Percentiles rank a stretch among this genome's conserved stretches.
These are phyloP conservation scores for Piezodorus guildinii DNA, from an alignment of 1,140 invertebrate genomes.

Conservation along the genomic window DNA sequence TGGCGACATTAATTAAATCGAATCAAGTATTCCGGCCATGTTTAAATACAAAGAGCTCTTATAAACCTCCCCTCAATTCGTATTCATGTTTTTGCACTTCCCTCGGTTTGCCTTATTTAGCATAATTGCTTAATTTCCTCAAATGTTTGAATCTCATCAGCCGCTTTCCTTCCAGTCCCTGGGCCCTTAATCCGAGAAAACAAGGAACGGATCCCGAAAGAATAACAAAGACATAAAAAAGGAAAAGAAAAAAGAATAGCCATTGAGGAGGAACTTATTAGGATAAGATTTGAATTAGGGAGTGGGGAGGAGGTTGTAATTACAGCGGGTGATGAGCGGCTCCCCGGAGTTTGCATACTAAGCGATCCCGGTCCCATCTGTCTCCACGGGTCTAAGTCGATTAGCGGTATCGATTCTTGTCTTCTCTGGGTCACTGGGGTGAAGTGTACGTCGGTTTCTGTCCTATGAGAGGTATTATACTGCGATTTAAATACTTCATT, in stretches of 20 bases:
- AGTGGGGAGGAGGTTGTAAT: background rate
- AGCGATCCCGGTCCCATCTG: background rate
- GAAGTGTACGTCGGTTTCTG: too few species aligned
- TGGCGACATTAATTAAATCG: too few species aligned
- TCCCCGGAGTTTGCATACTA: background rate
- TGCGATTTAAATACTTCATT: too few species aligned
- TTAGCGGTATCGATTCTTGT: too few species aligned
- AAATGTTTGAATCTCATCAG: conserved; percentile 9
- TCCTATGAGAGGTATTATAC: too few species aligned
- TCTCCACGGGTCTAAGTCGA: too few species aligned
- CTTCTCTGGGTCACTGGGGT: too few species aligned
- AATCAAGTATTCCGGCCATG: too few species aligned
- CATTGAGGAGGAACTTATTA: background rate
- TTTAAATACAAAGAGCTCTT: background rate
- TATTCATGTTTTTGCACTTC: conserved; percentile 6
- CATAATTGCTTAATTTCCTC: conserved; percentile 9
- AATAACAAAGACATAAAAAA: background rate
- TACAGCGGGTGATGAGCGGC: background rate
- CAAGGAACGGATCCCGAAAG: background rate
- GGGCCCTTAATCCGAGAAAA: background rate
- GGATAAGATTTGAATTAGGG: too few species aligned
- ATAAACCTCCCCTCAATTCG: background rate
- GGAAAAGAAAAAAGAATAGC: background rate
- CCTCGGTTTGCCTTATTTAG: background rate
- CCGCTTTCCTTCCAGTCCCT: background rate